These are phyloP conservation scores for Narcine bancroftii DNA, from an alignment of 2,113 vertebrate genomes.

Conservation along the genomic window DNA sequence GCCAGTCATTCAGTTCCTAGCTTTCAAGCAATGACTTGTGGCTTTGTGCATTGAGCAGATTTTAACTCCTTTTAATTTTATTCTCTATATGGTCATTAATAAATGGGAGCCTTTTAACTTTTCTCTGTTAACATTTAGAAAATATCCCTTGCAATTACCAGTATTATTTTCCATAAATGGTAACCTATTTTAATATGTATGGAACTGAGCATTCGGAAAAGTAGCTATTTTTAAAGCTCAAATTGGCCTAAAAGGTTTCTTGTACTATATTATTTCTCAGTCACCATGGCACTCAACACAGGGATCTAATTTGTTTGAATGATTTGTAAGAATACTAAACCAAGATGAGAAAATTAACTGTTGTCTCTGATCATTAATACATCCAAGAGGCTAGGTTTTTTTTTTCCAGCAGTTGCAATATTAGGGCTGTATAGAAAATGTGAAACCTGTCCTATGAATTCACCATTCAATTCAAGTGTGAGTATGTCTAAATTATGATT, in stretches of 20 bases:
- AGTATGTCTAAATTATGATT: no score
- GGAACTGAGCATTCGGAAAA: neutral
- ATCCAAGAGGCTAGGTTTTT: neutral
- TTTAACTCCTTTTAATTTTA: neutral
- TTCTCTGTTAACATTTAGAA: neutral
- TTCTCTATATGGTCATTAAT: neutral
- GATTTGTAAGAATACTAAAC: neutral
- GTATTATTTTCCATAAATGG: neutral
- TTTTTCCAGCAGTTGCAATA: no score
- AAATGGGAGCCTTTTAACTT: neutral
- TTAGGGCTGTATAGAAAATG: no score
- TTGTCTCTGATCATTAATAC: neutral
- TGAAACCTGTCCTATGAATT: no score
- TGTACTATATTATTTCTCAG: neutral
- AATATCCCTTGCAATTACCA: neutral
- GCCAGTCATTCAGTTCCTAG: neutral
- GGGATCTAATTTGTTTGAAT: neutral
- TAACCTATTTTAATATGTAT: neutral
- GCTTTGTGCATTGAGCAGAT: neutral
- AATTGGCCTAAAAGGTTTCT: neutral
- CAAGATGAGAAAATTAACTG: neutral
- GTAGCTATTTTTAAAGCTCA: neutral
- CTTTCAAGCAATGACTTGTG: neutral
- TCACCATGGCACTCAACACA: neutral
- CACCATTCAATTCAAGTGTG: no score